Percentiles rank a stretch among this genome's conserved stretches.
Conservation (phyloP, 2,113 vertebrate species). For the Syrrhaptes paradoxus region DNA sequence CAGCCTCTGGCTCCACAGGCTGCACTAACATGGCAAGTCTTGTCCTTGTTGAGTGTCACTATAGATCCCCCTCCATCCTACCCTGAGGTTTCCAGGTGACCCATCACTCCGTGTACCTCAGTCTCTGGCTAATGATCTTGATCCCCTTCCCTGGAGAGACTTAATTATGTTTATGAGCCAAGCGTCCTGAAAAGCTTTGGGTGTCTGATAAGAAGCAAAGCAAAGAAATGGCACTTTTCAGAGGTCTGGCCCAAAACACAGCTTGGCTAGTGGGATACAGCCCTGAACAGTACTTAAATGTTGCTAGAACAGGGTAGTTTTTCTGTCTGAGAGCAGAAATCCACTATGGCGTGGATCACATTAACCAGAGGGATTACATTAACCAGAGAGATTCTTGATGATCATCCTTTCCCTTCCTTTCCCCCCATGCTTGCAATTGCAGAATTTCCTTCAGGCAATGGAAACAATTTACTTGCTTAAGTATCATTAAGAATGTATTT, state of each 20-base stretch:
- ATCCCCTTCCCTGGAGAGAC: background rate
- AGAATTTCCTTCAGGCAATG: slow-evolving; percentile 43
- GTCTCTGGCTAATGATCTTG: background rate
- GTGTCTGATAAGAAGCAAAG: background rate
- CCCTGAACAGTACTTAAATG: background rate
- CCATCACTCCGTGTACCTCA: background rate
- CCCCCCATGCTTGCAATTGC: background rate
- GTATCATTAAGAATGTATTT: slow-evolving; percentile 63
- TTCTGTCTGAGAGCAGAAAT: background rate
- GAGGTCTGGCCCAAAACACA: background rate
- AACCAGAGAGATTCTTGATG: background rate
- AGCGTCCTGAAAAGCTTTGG: background rate
- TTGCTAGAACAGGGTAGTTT: background rate
- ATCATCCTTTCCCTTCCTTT: background rate
- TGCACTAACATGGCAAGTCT: background rate
- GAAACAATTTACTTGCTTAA: slow-evolving; percentile 62
- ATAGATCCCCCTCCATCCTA: background rate
- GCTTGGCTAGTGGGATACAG: background rate
- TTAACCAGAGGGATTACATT: background rate
- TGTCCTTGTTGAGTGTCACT: background rate
- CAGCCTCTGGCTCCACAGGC: background rate
- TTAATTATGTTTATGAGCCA: background rate
- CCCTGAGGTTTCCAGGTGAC: background rate
- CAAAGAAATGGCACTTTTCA: background rate
- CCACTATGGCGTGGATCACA: background rate